Percentiles rank a stretch among this genome's conserved stretches.
phyloP scores from a whole-genome alignment of 2,888 invertebrate species.

The Drosophila setosimentum region DNA sequence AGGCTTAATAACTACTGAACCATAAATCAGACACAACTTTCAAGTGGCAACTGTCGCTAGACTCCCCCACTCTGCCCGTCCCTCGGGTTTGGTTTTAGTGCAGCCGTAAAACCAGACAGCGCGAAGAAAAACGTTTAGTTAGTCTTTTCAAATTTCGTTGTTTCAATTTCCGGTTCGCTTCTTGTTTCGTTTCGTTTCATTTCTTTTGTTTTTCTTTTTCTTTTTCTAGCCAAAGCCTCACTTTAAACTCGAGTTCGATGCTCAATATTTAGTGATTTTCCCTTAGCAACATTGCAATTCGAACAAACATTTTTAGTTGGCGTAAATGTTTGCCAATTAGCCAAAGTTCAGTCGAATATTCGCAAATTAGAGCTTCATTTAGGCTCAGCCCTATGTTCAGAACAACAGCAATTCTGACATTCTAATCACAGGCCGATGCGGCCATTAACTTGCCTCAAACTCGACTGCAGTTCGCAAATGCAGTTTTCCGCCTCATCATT shows the following conservation, averaged over 20 bases:
- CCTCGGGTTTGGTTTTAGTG: background rate
- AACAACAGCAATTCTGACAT: slow-evolving; percentile 25
- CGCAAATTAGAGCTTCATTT: slow-evolving; percentile 30
- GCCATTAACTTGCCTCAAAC: background rate
- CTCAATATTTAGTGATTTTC: slow-evolving; percentile 7
- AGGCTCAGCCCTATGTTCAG: background rate
- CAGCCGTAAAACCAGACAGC: slow-evolving; percentile 38
- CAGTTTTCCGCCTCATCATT: slow-evolving; percentile 11
- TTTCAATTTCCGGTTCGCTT: slow-evolving; percentile 54
- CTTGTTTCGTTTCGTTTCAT: slow-evolving; percentile 9
- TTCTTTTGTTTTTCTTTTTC: background rate
- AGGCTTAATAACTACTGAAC: slow-evolving; percentile 56
- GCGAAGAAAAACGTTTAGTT: slow-evolving; percentile 40
- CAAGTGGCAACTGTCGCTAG: slow-evolving; percentile 21
- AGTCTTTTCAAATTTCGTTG: slow-evolving; percentile 41
- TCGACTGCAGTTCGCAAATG: background rate
- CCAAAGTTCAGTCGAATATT: slow-evolving; percentile 2
- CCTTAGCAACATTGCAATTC: background rate
- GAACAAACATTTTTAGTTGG: background rate
- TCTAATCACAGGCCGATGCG: slow-evolving; percentile 30
- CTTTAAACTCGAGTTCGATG: slow-evolving; percentile 15
- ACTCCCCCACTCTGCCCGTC: background rate
- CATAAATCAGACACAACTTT: slow-evolving; percentile 64
- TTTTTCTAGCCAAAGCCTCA: no score
- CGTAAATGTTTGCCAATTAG: slow-evolving; percentile 20